Conservation (phyloP, 1,140 invertebrate genomes). For the Hormaphis cornu region DNA sequence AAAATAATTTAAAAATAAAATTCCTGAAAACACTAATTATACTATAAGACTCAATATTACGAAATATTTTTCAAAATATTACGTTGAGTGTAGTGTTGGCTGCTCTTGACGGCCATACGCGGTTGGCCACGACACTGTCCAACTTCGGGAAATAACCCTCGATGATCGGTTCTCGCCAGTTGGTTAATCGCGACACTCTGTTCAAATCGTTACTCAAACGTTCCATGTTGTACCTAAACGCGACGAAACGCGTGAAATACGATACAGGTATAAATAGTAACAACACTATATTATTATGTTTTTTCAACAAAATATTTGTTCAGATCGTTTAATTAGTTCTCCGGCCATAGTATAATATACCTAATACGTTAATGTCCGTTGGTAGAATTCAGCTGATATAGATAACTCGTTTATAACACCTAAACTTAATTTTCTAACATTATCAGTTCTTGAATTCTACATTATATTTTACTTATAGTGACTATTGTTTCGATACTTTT, state of each 20-base stretch:
- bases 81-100: constrained; percentile 46
- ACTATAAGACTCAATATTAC: not conserved
- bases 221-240: constrained; percentile 60
- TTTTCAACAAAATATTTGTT: too few species aligned
- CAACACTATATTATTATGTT: constrained; percentile 10
- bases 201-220: constrained; percentile 53
- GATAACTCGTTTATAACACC: too few species aligned
- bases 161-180: constrained; percentile 52
- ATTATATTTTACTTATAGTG: too few species aligned
- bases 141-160: constrained; percentile 66
- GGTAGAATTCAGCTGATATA: too few species aligned
- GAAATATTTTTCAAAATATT: not conserved
- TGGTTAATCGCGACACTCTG: constrained; percentile 50
- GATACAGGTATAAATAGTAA: not conserved
- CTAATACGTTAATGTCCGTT: too few species aligned
- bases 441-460: too few species aligned
- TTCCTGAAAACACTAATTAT: too few species aligned
- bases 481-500: too few species aligned
- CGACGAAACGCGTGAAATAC: too few species aligned
- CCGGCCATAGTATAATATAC: too few species aligned
- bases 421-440: too few species aligned
- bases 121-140: constrained; percentile 54
- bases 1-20: not conserved
- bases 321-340: too few species aligned
- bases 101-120: constrained; percentile 54